Conservation (phyloP, 2,888 invertebrate genomes). For the Tachystola acroxantha region DNA sequence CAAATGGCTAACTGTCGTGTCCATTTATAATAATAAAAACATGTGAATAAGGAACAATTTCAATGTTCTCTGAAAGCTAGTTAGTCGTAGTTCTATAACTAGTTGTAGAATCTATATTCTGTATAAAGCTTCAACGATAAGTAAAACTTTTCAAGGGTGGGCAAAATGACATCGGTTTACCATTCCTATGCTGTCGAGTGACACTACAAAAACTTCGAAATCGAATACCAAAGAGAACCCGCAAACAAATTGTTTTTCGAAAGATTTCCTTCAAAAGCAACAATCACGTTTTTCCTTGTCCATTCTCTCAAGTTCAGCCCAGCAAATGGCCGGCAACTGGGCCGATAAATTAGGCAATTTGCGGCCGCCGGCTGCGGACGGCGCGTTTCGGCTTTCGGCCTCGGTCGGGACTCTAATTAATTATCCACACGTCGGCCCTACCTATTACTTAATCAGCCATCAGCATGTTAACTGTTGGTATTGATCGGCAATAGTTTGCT, state of each 20-base stretch:
- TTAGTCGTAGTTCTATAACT: too few relatives aligned
- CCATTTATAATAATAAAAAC: too few relatives aligned
- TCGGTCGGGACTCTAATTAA: constrained; percentile 40
- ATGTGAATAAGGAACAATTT: too few relatives aligned
- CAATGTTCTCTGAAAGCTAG: too few relatives aligned
- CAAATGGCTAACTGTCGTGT: too few relatives aligned
- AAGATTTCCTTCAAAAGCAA: not conserved
- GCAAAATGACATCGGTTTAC: too few relatives aligned
- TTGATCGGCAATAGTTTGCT: too few relatives aligned
- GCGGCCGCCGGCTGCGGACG: constrained; percentile 26
- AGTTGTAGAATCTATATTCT: too few relatives aligned
- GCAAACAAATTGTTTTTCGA: not conserved
- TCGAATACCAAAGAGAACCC: not conserved
- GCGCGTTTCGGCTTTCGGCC: constrained; percentile 20
- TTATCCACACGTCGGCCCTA: constrained; percentile 39
- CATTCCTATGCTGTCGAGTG: too few relatives aligned
- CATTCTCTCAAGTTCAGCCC: not conserved
- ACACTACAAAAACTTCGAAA: too few relatives aligned
- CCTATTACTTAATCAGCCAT: constrained; percentile 48
- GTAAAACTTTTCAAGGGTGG: too few relatives aligned
- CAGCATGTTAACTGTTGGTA: constrained; percentile 33
- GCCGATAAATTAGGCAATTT: constrained; percentile 59
- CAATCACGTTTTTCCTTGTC: not conserved
- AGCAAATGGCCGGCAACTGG: constrained; percentile 28
- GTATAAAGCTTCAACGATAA: too few relatives aligned